phyloP scores from a whole-genome alignment of 2,797 vertebrate species.

The Tokudaia tokunoshimensis region DNA sequence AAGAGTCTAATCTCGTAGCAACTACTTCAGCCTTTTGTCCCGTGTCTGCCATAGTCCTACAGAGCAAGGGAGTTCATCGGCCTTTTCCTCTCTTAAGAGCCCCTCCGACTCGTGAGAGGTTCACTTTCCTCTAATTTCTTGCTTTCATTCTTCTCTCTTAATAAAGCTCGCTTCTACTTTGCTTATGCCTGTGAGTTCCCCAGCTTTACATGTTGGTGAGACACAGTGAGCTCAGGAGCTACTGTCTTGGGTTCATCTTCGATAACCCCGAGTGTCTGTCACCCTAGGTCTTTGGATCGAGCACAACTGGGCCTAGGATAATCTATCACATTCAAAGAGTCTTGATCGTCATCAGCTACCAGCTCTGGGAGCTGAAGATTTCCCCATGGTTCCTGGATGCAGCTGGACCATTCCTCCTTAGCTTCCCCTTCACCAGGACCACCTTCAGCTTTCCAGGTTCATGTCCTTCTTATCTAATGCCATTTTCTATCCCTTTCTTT shows the following conservation, averaged over 20 bases:
- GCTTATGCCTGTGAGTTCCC: not conserved
- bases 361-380: not conserved
- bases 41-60: not conserved
- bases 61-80: too few relatives aligned
- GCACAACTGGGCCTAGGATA: not conserved
- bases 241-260: not conserved
- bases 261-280: not conserved
- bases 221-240: not conserved
- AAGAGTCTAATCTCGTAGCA: not conserved
- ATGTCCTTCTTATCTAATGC: too few relatives aligned
- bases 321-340: not conserved
- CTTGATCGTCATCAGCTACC: not conserved
- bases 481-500: too few relatives aligned
- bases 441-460: too few relatives aligned
- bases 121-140: not conserved
- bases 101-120: not conserved
- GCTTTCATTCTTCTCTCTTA: not conserved
- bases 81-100: not conserved
- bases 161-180: not conserved
- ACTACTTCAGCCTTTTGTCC: not conserved
- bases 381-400: too few relatives aligned
- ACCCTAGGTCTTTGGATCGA: not conserved
- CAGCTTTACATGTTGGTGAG: not conserved
- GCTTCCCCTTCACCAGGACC: too few relatives aligned
- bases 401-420: too few relatives aligned